phyloP scores from a whole-genome alignment of 2,888 invertebrate species.

The Sminthurinus aureus region DNA sequence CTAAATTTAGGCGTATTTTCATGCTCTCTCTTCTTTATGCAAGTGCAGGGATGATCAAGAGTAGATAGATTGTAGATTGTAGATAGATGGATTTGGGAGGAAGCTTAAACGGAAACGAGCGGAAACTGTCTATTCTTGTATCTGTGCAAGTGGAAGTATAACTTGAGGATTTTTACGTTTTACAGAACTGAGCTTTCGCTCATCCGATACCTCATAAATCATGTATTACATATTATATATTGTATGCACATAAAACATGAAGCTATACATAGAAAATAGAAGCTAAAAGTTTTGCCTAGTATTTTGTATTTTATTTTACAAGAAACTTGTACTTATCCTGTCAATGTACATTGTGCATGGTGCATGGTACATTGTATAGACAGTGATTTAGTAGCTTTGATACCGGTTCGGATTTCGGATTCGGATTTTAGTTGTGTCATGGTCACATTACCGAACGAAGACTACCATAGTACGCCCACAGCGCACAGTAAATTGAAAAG shows the following conservation, averaged over 20 bases:
- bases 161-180: neutral
- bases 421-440: neutral
- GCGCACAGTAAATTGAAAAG: neutral
- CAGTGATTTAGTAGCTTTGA: neutral
- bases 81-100: neutral
- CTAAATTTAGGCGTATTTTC: too few species aligned
- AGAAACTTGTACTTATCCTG: neutral
- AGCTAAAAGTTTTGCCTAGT: neutral
- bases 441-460: neutral
- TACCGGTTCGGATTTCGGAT: neutral
- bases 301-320: neutral
- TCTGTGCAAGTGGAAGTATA: neutral
- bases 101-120: neutral
- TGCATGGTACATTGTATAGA: neutral
- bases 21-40: too few species aligned
- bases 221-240: too few species aligned
- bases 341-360: too few species aligned
- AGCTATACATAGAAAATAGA: too few species aligned
- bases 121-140: neutral
- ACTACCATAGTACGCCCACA: neutral
- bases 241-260: too few species aligned
- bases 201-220: neutral
- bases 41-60: neutral
- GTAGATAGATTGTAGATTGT: too few species aligned
- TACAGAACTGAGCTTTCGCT: neutral